phyloP scores from a whole-genome alignment of 2,888 invertebrate species.

The Cotesia congregata region DNA sequence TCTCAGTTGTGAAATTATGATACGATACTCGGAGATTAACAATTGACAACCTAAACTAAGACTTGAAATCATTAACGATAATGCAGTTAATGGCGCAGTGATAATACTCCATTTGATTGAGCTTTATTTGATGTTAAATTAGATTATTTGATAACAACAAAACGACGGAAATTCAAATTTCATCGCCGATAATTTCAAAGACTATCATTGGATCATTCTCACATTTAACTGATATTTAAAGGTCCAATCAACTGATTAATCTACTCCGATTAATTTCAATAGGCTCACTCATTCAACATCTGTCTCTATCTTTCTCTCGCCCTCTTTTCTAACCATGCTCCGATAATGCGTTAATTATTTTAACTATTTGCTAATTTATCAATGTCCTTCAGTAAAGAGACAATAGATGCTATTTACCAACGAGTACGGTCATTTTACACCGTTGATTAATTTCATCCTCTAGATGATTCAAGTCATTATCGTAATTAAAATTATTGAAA shows the following conservation, averaged over 20 bases:
- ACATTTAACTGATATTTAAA: neutral
- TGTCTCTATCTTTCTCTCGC: conserved; percentile 34
- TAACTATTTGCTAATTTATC: neutral
- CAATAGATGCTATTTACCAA: neutral
- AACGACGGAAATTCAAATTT: conserved; percentile 1
- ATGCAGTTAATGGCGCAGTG: neutral
- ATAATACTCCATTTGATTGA: neutral
- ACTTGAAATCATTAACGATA: neutral
- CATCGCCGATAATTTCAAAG: neutral
- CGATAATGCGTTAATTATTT: neutral
- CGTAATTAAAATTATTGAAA: neutral
- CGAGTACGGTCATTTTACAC: neutral
- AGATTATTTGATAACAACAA: neutral
- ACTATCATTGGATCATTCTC: neutral
- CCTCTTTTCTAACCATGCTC: conserved; percentile 2
- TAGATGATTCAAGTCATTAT: neutral
- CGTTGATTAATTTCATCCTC: neutral
- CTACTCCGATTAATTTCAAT: neutral
- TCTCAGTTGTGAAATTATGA: too few relatives aligned
- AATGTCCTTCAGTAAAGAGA: neutral
- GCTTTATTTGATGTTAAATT: neutral
- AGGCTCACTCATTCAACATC: neutral
- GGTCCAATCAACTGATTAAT: neutral
- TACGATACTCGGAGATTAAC: neutral
- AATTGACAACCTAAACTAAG: neutral